Base-by-base conservation (phyloP, 2,113 vertebrate species). In the Callionymus lyra region DNA sequence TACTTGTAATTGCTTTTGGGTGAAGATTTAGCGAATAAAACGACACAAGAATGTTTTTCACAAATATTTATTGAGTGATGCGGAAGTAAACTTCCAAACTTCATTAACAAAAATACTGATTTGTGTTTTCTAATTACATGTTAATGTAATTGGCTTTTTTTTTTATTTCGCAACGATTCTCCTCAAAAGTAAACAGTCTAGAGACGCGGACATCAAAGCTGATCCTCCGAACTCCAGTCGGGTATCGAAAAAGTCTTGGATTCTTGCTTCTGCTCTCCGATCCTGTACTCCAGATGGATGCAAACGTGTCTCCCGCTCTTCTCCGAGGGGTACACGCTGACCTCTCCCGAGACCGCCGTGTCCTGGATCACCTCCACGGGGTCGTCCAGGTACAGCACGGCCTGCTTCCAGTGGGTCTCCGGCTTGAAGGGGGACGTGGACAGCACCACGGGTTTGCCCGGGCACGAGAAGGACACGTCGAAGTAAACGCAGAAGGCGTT, bases 381-480 rank as follows among this genome's bases (percentile, higher is more conserved):
- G 9, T 84, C 70, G 41, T 91, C 86, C 50, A 92, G 70, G 59
- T 91, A 92, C 39, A 92, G 80, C 18, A 91, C 74, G 0, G 89
- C 85, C 68, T 93, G 89, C 67, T 90, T 91, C 91, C 91, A 93
- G 81, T 91, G 91, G 0, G 90, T 93, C 68, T 87, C 88, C 4
- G 85, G 83, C 6, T 87, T 82, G 44, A 90, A 93, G 1, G 91
- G 91, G 1, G 89, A 92, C 12, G 91, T 93, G 56, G 88, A 89
- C 34, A 93, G 85, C 50, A 88, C 79, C 8, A 91, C 60, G 2
- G 82, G 79, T 9, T 80, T 83, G 12, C 84, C 86, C 21, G 84
- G 83, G 9, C 81, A 78, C 0, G 89, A 84, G 54, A 93, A 93
- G 1, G 77, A 84, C 9, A 93, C 90, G 19, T 86, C 81, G 75